Conservation (phyloP, 2,797 vertebrate species). For the Phataginus tricuspis region DNA sequence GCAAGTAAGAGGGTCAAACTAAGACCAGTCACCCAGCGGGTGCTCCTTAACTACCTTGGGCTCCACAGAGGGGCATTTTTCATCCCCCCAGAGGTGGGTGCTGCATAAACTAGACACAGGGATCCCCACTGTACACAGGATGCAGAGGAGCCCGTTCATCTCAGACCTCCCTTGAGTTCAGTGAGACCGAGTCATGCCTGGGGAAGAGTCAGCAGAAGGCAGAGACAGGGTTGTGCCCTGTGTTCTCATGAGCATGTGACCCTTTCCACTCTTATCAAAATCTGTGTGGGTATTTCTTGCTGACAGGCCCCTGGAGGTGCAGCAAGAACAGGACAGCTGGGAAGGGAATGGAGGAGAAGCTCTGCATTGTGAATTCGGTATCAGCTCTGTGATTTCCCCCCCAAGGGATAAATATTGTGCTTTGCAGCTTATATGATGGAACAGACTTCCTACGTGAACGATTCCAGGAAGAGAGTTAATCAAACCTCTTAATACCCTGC, state of each 20-base stretch:
- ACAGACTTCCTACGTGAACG: constrained; percentile 67
- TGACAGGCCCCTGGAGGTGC: not conserved
- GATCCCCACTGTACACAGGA: no score
- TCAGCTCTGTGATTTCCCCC: constrained; percentile 31
- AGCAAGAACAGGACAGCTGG: not conserved
- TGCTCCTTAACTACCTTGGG: not conserved
- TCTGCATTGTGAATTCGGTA: constrained; percentile 35
- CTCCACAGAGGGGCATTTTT: not conserved
- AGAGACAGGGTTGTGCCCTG: not conserved
- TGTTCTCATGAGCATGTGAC: constrained; percentile 26
- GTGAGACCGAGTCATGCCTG: not conserved
- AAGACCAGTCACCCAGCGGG: not conserved
- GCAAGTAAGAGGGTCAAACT: not conserved
- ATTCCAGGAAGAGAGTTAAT: constrained; percentile 74
- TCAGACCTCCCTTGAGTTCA: not conserved
- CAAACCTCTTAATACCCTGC: constrained; percentile 71
- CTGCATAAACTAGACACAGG: no score
- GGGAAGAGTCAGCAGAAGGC: not conserved
- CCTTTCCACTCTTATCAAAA: constrained; percentile 49
- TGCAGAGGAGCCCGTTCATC: not conserved
- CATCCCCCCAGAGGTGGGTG: not conserved
- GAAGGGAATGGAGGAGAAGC: not conserved
- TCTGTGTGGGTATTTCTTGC: constrained; percentile 55
- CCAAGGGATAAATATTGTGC: constrained; percentile 70
- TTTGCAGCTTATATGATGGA: constrained; percentile 65